These are phyloP conservation scores for Luscinia megarhynchos DNA, from an alignment of 2,797 vertebrate genomes.

Conservation along the genomic window DNA sequence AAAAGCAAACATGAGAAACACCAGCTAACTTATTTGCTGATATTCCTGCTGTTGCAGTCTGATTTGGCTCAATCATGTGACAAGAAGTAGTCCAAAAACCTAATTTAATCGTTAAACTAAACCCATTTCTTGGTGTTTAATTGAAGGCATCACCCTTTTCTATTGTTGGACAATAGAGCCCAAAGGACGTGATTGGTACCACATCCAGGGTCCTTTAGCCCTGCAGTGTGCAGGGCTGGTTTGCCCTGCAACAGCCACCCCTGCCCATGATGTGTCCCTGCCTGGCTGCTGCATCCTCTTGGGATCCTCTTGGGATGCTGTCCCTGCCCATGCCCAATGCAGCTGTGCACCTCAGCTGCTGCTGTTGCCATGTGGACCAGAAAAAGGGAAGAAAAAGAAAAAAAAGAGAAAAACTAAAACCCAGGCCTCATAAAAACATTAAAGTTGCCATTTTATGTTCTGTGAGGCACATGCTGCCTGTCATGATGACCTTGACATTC, in stretches of 20 bases:
- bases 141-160: conserved; percentile 50
- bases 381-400: not conserved
- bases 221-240: conserved; percentile 8
- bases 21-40: not conserved
- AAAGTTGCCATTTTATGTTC: not conserved
- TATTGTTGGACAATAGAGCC: conserved; percentile 1
- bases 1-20: not conserved
- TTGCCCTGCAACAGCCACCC: conserved; percentile 57
- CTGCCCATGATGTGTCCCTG: no score
- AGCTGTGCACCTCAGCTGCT: not conserved
- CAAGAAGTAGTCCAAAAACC: conserved; percentile 24
- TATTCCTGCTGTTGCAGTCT: not conserved
- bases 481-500: conserved; percentile 53
- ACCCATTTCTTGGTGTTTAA: conserved; percentile 37
- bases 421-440: not conserved
- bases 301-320: not conserved
- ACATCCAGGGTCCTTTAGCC: not conserved
- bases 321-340: not conserved
- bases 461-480: not conserved
- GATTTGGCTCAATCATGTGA: not conserved
- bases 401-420: not conserved
- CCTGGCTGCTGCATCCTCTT: not conserved
- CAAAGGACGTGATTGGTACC: conserved; percentile 48
- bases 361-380: not conserved
- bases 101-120: conserved; percentile 62